phyloP scores from a whole-genome alignment of 2,888 invertebrate genomes.

The Coelopa pilipes region DNA sequence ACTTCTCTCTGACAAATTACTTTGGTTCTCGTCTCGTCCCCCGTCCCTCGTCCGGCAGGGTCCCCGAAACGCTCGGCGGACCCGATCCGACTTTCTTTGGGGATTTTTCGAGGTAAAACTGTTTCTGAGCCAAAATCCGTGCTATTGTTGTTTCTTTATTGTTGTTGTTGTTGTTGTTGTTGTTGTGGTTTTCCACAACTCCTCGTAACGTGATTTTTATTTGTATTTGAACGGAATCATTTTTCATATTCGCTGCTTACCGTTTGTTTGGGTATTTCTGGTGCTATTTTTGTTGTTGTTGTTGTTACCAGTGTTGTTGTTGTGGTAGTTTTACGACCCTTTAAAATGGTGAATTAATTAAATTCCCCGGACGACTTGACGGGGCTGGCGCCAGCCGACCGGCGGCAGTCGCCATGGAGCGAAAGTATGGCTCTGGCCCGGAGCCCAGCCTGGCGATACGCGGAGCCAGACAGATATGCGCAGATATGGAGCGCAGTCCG shows the following conservation, averaged over 20 bases:
- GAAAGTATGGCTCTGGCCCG: not conserved
- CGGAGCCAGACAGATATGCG: too few relatives aligned
- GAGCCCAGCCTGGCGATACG: too few relatives aligned
- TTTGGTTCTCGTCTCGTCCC: not conserved
- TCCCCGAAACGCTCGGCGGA: too few relatives aligned
- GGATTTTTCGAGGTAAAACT: not conserved
- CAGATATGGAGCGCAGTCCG: conserved; percentile 1
- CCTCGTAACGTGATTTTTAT: too few relatives aligned
- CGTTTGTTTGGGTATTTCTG: not conserved
- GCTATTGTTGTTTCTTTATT: not conserved
- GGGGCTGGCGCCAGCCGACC: not conserved
- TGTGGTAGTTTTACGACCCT: too few relatives aligned
- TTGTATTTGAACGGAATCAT: not conserved
- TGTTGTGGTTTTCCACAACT: too few relatives aligned
- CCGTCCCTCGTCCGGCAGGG: too few relatives aligned
- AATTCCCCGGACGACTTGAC: not conserved
- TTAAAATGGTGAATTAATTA: conserved; percentile 4
- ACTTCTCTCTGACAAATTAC: not conserved
- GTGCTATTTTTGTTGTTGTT: too few relatives aligned
- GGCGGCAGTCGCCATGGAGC: not conserved
- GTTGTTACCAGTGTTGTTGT: too few relatives aligned
- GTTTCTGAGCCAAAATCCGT: not conserved
- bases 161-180: too few relatives aligned
- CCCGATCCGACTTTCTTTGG: too few relatives aligned
- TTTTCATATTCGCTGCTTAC: not conserved